Evolutionary conservation across 2,113 vertebrate genomes (phyloP), one percentile per base, ranked within the genome.

Genomic region (Rhinichthys klamathensis): DNA sequence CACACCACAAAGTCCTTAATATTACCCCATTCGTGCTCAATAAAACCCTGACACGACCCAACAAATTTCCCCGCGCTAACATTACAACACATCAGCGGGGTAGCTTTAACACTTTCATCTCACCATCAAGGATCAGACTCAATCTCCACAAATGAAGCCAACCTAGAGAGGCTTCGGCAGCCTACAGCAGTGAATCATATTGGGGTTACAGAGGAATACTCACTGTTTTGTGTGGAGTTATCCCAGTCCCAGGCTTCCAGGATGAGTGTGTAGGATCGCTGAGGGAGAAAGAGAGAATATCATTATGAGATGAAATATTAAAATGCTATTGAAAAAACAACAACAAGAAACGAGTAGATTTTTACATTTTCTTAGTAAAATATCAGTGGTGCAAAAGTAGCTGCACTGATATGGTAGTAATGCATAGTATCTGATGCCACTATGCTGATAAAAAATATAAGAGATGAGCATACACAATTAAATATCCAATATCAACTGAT

Each of bases 181-280:
- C 76, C 56, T 46, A 46, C 18, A 32, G 41, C 44, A 54, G 46
- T 46, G 60, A 69, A 54, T 82, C 27, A 27, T 41, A 23, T 54
- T 3, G 13, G 30, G 6, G 6, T 35, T 83, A 54, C 25, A 41
- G 56, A 12, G 25, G 56, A 0, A 16, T 90, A 97, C 97, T 98
- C 92, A 99, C 98, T 94, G 85, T 92, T 89, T 27, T 92, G 96
- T 1, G 97, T 98, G 78, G 81, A 87, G 73, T 99, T 99, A 94
- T 99, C 98, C 97, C 96, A 98, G 90, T 99, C 98, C 96, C 96
- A 96, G 77, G 98, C 98, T 89, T 97, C 97, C 80, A 99, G 86
- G 30, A 99, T 95, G 92, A 99, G 91, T 0, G 98, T 97, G 91
- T 96, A 99, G 0, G 96, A 95, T 86, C 98, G 96, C 98, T 99